A percentile compares a stretch with the other conserved stretches of the same genome.
Conservation (phyloP, 2,888 invertebrate species). For the Ametastegia equiseti region DNA sequence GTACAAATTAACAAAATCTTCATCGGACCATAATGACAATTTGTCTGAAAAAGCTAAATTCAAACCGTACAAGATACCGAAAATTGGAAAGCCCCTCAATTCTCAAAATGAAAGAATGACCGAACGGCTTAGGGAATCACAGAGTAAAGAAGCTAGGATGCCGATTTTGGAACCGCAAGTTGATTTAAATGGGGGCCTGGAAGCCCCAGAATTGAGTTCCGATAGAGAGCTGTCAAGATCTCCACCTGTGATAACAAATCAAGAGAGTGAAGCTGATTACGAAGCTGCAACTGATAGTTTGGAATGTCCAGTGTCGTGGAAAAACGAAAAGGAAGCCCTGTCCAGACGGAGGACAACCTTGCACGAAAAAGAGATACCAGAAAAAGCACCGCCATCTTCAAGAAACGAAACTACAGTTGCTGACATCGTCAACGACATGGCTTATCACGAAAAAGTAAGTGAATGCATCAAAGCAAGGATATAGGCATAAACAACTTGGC, state of each 20-base stretch:
- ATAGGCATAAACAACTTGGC: neutral
- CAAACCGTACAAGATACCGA: slow-evolving; percentile 58
- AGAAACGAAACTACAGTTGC: slow-evolving; percentile 65
- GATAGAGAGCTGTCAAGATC: slow-evolving; percentile 69
- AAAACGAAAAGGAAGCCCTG: neutral
- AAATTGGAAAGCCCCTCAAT: slow-evolving; percentile 44
- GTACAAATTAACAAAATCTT: slow-evolving; percentile 31
- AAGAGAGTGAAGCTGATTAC: slow-evolving; percentile 55
- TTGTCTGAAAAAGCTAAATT: slow-evolving; percentile 51
- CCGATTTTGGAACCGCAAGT: slow-evolving; percentile 68
- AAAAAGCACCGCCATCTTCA: neutral
- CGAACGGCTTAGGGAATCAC: neutral
- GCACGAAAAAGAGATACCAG: neutral
- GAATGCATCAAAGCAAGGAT: neutral
- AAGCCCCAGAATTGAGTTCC: slow-evolving; percentile 50
- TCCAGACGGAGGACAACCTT: neutral
- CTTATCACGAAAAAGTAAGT: slow-evolving; percentile 73
- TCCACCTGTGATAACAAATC: slow-evolving; percentile 71
- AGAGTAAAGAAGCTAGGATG: slow-evolving; percentile 61
- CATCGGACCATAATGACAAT: neutral
- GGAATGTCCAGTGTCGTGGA: neutral
- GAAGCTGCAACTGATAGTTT: neutral
- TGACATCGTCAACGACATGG: slow-evolving; percentile 70
- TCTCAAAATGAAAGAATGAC: slow-evolving; percentile 10
- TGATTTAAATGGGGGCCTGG: slow-evolving; percentile 59